Evolutionary conservation across 2,888 invertebrate genomes (phyloP), one percentile per base, ranked within the genome.

Genomic region (Cryptocephalus primarius): DNA sequence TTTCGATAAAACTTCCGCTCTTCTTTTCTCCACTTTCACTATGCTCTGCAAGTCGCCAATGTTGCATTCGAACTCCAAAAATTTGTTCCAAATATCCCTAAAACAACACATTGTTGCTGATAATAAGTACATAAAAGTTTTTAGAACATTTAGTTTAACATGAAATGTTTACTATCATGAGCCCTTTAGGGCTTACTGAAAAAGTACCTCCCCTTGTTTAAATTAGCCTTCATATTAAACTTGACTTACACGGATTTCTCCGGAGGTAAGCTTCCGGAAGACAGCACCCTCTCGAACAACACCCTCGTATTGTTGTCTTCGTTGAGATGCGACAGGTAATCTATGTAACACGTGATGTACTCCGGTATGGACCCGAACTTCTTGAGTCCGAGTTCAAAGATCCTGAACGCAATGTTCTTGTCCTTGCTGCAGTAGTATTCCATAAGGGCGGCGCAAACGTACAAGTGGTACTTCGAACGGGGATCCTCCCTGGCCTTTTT

Each of bases 291-390:
- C 69, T 99, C 99, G 72, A 97, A 99, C 39, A 99, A 73, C n/a
- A 99, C 99, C 44, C 99, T 77, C 0, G 99, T 99, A 70, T 99
- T 99, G 71, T 99, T 99, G 67, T 99, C 99, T 81, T 99, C 97
- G 69, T 99, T 99, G 38, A 99, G 75, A 81, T 97, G 96, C 8
- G 95, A 93, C 46, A 96, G 72, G 62, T 96, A 99, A 69, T 99
- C 96, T 49, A 99, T 90, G 64, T 97, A 99, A 60, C 91, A 89
- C 54, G 92, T 76, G 47, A 96, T 88, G 62, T 95, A 99, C 58
- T 96, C 95, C 0, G 96, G 92, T 62, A 90, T 87, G 59, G 92
- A 88, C 0, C 89, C 87, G 69, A 93, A 99, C 67, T 95, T 95
- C 72, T 97, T 99, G 44, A 99, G 73, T 0, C 99, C 99, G 45